Percentiles rank a stretch among this genome's conserved stretches.
Conservation (phyloP, 2,797 vertebrate genomes). For the Gephyroberyx darwinii region DNA sequence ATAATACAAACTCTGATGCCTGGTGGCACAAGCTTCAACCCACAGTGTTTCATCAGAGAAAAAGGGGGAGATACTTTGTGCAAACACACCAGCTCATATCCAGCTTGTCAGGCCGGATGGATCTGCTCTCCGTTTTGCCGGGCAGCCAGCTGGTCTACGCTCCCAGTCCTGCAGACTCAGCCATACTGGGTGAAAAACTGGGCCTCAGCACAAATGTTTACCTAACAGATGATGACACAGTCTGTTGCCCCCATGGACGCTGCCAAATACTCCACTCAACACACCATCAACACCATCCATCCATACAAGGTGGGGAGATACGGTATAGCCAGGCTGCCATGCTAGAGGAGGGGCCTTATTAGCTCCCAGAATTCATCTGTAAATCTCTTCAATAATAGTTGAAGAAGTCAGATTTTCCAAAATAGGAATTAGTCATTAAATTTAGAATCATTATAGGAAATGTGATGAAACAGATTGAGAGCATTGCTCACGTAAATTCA, state of each 20-base stretch:
- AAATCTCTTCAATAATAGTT: not conserved
- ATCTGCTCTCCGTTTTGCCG: slow-evolving; percentile 23
- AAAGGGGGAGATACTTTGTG: not conserved
- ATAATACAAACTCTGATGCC: no score
- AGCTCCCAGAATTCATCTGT: not conserved
- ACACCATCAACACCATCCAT: slow-evolving; percentile 14
- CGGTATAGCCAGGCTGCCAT: not conserved
- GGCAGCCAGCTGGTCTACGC: slow-evolving; percentile 64
- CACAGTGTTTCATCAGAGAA: not conserved
- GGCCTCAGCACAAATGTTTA: slow-evolving; percentile 66
- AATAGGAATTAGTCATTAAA: not conserved
- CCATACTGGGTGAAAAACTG: slow-evolving; percentile 51
- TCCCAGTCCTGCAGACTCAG: slow-evolving; percentile 63
- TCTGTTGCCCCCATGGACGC: slow-evolving; percentile 40
- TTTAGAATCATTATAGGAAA: not conserved
- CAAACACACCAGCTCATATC: not conserved
- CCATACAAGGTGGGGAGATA: not conserved
- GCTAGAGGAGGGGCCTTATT: not conserved
- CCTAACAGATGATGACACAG: slow-evolving; percentile 70
- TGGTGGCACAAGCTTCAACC: no score
- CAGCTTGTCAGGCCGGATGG: slow-evolving; percentile 15
- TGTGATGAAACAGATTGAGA: not conserved
- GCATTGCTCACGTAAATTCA: not conserved
- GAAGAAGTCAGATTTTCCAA: not conserved
- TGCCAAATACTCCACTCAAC: slow-evolving; percentile 33